Conservation (phyloP, 2,797 vertebrate genomes). For the Artibeus jamaicensis region DNA sequence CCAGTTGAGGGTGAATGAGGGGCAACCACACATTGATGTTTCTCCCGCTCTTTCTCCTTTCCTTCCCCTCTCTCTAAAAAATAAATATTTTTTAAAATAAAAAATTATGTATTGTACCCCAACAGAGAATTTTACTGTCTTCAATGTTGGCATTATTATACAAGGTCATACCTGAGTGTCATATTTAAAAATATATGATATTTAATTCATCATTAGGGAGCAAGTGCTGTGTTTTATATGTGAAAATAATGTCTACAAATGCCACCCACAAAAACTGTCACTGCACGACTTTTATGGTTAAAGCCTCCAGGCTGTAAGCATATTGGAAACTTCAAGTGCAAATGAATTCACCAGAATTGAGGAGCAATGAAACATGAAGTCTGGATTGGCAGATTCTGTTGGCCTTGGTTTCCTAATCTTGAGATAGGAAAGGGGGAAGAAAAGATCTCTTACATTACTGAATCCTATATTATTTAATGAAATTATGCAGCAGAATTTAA, state of each 20-base stretch:
- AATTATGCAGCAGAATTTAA: constrained; percentile 37
- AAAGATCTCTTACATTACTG: neutral
- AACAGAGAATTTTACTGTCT: neutral
- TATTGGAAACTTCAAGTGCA: neutral
- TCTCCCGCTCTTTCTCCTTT: too few species aligned
- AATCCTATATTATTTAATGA: constrained; percentile 44
- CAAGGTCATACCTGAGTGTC: neutral
- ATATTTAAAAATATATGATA: constrained; percentile 28
- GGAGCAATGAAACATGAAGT: neutral
- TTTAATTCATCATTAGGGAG: constrained; percentile 5
- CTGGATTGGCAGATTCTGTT: neutral
- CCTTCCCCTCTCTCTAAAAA: too few species aligned
- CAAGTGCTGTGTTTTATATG: neutral
- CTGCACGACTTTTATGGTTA: neutral
- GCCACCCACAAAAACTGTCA: neutral
- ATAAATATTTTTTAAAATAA: neutral
- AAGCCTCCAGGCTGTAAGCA: neutral
- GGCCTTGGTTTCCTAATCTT: neutral
- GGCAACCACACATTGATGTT: too few species aligned
- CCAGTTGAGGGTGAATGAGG: too few species aligned
- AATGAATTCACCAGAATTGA: neutral
- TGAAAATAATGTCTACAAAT: neutral
- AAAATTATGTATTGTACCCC: neutral
- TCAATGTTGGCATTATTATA: neutral
- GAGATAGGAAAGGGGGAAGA: neutral